phyloP scores from a whole-genome alignment of 2,113 vertebrate genomes.

The Cepphus grylle region DNA sequence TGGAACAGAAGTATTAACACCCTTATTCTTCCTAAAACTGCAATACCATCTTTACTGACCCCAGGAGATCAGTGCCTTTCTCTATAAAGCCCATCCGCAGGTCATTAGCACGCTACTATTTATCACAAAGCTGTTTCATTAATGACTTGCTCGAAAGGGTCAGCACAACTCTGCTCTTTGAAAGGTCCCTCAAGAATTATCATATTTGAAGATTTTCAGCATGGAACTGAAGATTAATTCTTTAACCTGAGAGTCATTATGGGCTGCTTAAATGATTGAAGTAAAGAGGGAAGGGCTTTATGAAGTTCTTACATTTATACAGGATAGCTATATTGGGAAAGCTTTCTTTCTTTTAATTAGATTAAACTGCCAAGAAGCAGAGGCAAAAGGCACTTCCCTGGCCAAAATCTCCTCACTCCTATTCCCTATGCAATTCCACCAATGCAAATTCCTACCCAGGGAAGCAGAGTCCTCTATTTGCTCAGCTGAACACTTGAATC shows the following conservation, averaged over 20 bases:
- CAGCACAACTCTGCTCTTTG: neutral
- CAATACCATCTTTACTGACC: neutral
- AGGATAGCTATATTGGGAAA: neutral
- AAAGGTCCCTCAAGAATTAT: constrained; percentile 20
- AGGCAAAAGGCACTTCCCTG: neutral
- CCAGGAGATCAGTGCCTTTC: neutral
- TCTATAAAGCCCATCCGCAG: neutral
- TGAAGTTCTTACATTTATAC: neutral
- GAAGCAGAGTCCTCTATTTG: neutral
- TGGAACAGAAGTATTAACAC: constrained; percentile 8
- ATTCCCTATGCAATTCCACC: neutral
- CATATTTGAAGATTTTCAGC: neutral
- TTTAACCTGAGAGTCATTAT: neutral
- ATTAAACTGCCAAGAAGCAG: neutral
- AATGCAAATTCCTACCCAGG: neutral
- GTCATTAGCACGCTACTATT: constrained; percentile 12
- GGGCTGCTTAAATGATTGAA: neutral
- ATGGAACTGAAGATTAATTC: neutral
- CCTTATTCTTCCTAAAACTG: neutral
- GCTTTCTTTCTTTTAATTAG: neutral
- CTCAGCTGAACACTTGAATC: neutral
- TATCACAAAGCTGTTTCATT: constrained; percentile 16
- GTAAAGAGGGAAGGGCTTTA: neutral
- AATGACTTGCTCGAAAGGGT: neutral
- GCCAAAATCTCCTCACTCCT: neutral